Evolutionary conservation across 2,113 vertebrate genomes (phyloP), one percentile per base, ranked within the genome.

Genomic region (Poeciliopsis retropinna): DNA sequence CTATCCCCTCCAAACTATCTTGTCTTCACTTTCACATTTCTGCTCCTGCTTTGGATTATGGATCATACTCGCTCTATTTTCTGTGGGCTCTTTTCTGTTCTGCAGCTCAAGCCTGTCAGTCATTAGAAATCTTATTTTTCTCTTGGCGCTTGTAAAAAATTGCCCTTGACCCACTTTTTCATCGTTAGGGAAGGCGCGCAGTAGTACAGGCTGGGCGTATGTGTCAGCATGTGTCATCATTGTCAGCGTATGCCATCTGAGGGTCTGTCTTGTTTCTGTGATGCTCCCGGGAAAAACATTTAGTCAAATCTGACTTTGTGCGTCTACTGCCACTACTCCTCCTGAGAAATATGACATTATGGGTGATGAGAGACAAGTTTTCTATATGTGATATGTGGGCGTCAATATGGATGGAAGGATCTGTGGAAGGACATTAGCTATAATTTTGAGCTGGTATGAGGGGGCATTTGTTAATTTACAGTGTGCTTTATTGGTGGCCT

Each of bases 91-190:
- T 70, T 82, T 29, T 80, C 72, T 71, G n/a, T 72, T 73, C 74
- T 39, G 81, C 75, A 85, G 79, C 44, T 75, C 29, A 51, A 83
- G 51, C 60, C 67, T 28, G 64, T 76, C 81, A 70, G 5, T 82
- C 88, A 74, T 47, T 37, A 2, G 68, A 70, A 63, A 79, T 87
- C 86, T 88, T 73, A 83, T 80, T 85, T 92, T 39, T 85, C 80
- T 85, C 81, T 86, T 70, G 90, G 85, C 76, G 83, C 88, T 87
- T 76, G 7, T 31, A 87, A 86, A 84, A 80, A 71, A 11, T 79
- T 47, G 90, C 87, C 93, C 93, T 93, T 94, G 94, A 93, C 94
- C 91, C 78, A 93, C 83, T 93, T 94, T 84, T 60, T 27, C 60
- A 57, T 79, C 82, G 71, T 75, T 78, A 32, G 62, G 73, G 83